A percentile compares a stretch with the other conserved stretches of the same genome.
Evolutionary conservation across 2,113 vertebrate species (phyloP).

Genomic region (Oplegnathus fasciatus): DNA sequence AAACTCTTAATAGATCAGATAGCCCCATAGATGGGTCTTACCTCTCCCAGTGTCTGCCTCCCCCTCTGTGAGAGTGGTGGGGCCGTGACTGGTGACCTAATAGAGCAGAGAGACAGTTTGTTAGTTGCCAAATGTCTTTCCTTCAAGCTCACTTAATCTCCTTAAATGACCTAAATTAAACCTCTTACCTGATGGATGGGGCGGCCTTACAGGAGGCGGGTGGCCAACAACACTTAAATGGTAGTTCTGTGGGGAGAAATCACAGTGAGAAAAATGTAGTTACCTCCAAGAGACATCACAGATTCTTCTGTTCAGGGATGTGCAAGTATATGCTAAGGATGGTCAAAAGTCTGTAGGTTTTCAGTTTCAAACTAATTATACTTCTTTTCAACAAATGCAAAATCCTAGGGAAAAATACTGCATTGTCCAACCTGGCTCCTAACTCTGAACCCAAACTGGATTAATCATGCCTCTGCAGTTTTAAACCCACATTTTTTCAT

Average conservation of each 20-base stretch:
- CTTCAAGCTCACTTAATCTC: neutral
- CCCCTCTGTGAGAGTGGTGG: conserved; percentile 70
- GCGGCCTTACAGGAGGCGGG: conserved; percentile 80
- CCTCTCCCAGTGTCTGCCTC: conserved; percentile 78
- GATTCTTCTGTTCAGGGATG: neutral
- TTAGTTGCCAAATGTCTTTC: conserved; percentile 1
- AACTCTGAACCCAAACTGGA: too few relatives aligned
- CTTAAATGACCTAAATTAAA: conserved; percentile 62
- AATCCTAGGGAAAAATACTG: too few relatives aligned
- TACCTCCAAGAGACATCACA: neutral
- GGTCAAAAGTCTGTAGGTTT: neutral
- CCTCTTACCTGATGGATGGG: conserved; percentile 73
- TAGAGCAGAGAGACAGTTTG: conserved; percentile 1
- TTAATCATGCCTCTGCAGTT: too few relatives aligned
- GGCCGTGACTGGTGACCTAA: conserved; percentile 70
- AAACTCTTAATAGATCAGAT: neutral
- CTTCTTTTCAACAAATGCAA: neutral
- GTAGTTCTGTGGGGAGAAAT: conserved; percentile 85
- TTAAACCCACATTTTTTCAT: too few relatives aligned
- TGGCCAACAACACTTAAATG: conserved; percentile 90
- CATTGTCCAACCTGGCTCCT: too few relatives aligned
- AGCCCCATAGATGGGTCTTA: neutral
- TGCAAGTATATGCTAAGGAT: too few relatives aligned
- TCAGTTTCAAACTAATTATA: neutral
- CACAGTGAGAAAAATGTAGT: neutral